Evolutionary conservation across 2,113 vertebrate species (phyloP).

Genomic region (Tragulus kanchil): DNA sequence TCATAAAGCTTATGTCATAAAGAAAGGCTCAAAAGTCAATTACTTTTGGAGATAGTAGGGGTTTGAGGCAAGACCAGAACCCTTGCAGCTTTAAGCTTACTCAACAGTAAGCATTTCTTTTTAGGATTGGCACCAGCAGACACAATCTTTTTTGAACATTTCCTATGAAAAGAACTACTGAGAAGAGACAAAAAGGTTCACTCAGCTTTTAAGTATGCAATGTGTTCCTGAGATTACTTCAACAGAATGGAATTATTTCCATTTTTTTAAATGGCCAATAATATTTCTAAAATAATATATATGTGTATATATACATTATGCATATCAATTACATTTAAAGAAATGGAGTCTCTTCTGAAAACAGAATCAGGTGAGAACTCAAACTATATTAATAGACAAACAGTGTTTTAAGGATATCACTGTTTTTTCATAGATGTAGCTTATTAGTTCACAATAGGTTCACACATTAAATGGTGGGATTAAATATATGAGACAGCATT

Average conservation of each 20-base stretch:
- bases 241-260: conserved; percentile 78
- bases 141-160: background rate
- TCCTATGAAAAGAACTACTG: background rate
- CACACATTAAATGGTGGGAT: background rate
- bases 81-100: background rate
- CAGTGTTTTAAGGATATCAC: background rate
- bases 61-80: background rate
- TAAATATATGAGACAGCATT: background rate
- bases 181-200: background rate
- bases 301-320: background rate
- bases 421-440: background rate
- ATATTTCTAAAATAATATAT: conserved; percentile 22
- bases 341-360: background rate
- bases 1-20: background rate
- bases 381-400: background rate
- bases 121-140: background rate
- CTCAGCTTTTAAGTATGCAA: background rate
- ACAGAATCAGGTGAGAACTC: background rate
- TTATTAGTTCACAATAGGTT: background rate
- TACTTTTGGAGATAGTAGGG: background rate
- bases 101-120: background rate
- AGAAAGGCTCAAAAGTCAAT: background rate
- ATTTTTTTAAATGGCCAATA: conserved; percentile 66
- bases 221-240: conserved; percentile 67
- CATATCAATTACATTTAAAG: background rate